A percentile compares a stretch with the other conserved stretches of the same genome.
phyloP scores from a whole-genome alignment of 2,888 invertebrate species.

The Ypsolopha sequella region DNA sequence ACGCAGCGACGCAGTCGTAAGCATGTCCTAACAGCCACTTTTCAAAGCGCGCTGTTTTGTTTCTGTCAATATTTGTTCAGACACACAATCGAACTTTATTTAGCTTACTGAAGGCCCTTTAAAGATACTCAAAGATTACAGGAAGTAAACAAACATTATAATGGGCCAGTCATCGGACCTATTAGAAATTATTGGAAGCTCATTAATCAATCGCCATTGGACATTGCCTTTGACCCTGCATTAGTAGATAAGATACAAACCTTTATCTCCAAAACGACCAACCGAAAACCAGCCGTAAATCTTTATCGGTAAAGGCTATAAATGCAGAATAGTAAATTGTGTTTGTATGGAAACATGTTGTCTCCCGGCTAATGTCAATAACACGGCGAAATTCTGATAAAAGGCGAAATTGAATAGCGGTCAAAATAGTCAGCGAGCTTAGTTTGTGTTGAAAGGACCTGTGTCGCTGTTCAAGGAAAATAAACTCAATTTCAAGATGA shows the following conservation, averaged over 20 bases:
- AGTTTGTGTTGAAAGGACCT: too few relatives aligned
- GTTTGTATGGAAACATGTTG: too few relatives aligned
- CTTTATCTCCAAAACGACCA: background rate
- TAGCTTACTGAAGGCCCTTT: too few relatives aligned
- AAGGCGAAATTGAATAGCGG: background rate
- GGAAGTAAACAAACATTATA: background rate
- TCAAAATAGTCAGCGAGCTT: background rate
- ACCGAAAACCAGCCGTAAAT: too few relatives aligned
- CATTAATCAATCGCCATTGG: background rate
- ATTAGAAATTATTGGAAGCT: background rate
- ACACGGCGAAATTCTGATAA: background rate
- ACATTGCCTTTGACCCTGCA: background rate
- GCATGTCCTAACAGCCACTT: too few relatives aligned
- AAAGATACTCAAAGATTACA: background rate
- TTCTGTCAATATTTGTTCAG: too few relatives aligned
- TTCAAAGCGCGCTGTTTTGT: too few relatives aligned
- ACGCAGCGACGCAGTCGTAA: too few relatives aligned
- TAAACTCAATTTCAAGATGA: conserved; percentile 26
- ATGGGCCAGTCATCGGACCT: background rate
- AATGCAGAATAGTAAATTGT: too few relatives aligned
- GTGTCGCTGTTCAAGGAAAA: too few relatives aligned
- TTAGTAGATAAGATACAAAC: background rate
- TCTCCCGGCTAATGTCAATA: background rate
- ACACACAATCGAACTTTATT: too few relatives aligned
- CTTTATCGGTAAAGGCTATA: too few relatives aligned